Base-by-base conservation (phyloP, 2,888 invertebrate genomes). In the Colostygia pectinataria region DNA sequence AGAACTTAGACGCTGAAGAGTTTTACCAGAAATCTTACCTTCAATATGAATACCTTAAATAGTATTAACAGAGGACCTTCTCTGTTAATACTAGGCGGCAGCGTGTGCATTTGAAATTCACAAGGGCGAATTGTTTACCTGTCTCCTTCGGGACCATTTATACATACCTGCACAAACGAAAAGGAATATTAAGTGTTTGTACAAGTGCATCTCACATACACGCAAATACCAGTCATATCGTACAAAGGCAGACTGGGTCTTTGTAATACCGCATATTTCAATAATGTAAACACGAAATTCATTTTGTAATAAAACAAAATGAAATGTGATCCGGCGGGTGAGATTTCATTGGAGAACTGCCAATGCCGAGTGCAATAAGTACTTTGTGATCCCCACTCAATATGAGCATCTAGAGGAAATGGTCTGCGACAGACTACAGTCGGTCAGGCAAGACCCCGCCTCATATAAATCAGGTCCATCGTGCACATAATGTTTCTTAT, bases 381-480 rank as follows among this genome's bases (percentile, higher is more conserved):
- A n/a, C 20, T 20, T 7, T 12, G 12, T 40, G 20, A 18, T 18
- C 27, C 20, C 23, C 14, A 31, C 23, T 40, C 24, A 32, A 20
- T 14, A 23, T 31, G 0, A 10, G 34, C 25, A 12, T 42, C 8
- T 28, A 52, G 41, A 62, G 61, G 65, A 64, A 67, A 68, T 58
- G 8, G 15, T 6, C 28, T 31, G 28, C 27, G 33, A 54, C 64
- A 60, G 63, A 61, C 65, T 55, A 53, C 55, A 65, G 61, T 67
- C 63, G 63, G 60, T 63, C 60, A 59, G 54, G 55, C 23, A 59
- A 55, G 55, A 29, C 37, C 44, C 29, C 23, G 28, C 13, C 60
- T 55, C 45, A 34, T 62, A 60, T 59, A 65, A 65, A 63, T 65
- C 61, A 64, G 55, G 46, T 36, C 43, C 23, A 24, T 34, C 15